These are phyloP conservation scores for Nestor notabilis DNA, from an alignment of 2,113 vertebrate genomes.

Conservation along the genomic window DNA sequence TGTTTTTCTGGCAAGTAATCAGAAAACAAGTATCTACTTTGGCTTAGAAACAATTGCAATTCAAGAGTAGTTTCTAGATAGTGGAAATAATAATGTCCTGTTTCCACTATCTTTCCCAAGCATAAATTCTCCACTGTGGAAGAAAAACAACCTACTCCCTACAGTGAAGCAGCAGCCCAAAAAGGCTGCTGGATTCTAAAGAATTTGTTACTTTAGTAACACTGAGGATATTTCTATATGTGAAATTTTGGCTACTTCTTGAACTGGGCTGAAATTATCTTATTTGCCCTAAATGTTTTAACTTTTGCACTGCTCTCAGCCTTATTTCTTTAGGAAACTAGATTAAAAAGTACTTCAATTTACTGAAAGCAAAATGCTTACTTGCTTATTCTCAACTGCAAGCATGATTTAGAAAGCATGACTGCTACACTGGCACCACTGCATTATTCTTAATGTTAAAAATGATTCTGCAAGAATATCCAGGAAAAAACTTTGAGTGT, in stretches of 20 bases:
- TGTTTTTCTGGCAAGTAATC: not conserved
- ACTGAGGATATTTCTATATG: not conserved
- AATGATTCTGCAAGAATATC: not conserved
- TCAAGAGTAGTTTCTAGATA: not conserved
- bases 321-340: not conserved
- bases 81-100: not conserved
- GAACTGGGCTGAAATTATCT: not conserved
- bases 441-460: not conserved
- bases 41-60: not conserved
- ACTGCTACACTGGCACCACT: not conserved
- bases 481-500: not conserved
- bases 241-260: not conserved
- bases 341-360: not conserved
- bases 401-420: not conserved
- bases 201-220: not conserved
- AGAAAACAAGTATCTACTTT: not conserved
- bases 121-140: not conserved
- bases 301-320: not conserved
- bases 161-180: not conserved
- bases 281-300: not conserved
- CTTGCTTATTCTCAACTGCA: not conserved
- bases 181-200: not conserved
- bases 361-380: not conserved
- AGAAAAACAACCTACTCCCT: not conserved
- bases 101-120: not conserved